Base-by-base conservation (phyloP, 1,140 invertebrate species). In the Diabrotica virgifera region DNA sequence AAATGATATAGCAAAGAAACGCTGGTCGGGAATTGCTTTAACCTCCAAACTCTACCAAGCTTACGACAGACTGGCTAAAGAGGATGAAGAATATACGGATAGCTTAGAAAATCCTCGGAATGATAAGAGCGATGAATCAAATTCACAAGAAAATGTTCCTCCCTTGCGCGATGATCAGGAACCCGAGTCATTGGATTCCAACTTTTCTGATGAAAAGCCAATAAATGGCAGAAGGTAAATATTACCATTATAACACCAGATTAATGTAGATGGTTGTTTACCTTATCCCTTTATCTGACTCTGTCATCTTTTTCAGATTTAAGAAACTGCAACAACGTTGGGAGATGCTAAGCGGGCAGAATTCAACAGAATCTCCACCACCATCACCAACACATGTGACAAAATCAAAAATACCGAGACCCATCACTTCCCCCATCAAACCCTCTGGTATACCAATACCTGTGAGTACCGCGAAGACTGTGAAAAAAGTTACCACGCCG, bases 291-390 rank as follows among this genome's bases (percentile, higher is more conserved):
- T 24, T 24, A 24, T 24, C 24, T 4, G 4, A 24, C 24, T 24
- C 4, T n/a, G 40, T 46, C 40, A n/a, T 5, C 4, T 46, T 46
- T 46, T 46, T 24, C n/a, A 46, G 40, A n/a, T 95, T 94, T 79
- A 85, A 89, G 50, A 85, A 89, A 38, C 78, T 95, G 37, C 92
- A 94, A 73, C 87, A 91, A 76, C 92, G 93, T 75, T 95, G 92
- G 93, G 93, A 95, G 78, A 84, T 90, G 76, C 83, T 93, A 64
- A 79, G 82, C 71, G 79, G 82, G 38, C 80, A 82, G 68, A 82
- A 86, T 68, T 79, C 77, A 14, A 78, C 75, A 58, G 70, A 76
- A 9, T 76, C 79, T 0, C 83, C 83, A 7, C 81, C 81, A 0
- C 63, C 71, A 0, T 82, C 82, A 5, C 83, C 84, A 0, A 82